These are phyloP conservation scores for Agraylea sexmaculata DNA, from an alignment of 1,140 invertebrate species.

Conservation along the genomic window DNA sequence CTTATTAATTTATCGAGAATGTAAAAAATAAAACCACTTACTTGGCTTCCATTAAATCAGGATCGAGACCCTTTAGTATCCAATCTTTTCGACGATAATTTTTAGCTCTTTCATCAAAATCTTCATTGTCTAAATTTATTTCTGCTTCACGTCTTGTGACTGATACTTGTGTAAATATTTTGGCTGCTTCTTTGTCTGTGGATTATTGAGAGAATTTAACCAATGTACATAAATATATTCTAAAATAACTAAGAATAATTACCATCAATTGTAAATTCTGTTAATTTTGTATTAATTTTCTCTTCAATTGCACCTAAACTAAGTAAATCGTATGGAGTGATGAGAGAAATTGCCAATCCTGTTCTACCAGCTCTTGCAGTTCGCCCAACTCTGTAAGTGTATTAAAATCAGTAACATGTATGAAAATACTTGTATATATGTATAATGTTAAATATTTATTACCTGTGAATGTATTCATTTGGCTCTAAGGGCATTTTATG, in stretches of 20 bases:
- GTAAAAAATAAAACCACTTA: conserved; percentile 21
- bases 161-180: conserved; percentile 83
- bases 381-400: conserved; percentile 66
- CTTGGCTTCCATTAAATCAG: conserved; percentile 58
- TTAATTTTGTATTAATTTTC: conserved; percentile 73
- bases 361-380: conserved; percentile 84
- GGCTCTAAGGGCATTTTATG: conserved; percentile 80
- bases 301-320: conserved; percentile 78
- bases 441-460: conserved; percentile 5
- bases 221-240: neutral
- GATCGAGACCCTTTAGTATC: conserved; percentile 72
- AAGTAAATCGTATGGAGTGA: conserved; percentile 85
- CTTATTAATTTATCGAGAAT: neutral
- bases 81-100: conserved; percentile 83
- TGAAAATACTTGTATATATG: neutral
- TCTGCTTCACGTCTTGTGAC: conserved; percentile 84
- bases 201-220: conserved; percentile 23
- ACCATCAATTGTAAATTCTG: conserved; percentile 75
- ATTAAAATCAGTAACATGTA: neutral
- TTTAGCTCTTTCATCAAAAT: conserved; percentile 79
- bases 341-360: conserved; percentile 79
- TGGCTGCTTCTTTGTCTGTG: conserved; percentile 68
- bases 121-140: conserved; percentile 79
- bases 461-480: conserved; percentile 88
- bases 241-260: conserved; percentile 31